phyloP scores from a whole-genome alignment of 2,888 invertebrate genomes.

The Tricholauxania praeusta region DNA sequence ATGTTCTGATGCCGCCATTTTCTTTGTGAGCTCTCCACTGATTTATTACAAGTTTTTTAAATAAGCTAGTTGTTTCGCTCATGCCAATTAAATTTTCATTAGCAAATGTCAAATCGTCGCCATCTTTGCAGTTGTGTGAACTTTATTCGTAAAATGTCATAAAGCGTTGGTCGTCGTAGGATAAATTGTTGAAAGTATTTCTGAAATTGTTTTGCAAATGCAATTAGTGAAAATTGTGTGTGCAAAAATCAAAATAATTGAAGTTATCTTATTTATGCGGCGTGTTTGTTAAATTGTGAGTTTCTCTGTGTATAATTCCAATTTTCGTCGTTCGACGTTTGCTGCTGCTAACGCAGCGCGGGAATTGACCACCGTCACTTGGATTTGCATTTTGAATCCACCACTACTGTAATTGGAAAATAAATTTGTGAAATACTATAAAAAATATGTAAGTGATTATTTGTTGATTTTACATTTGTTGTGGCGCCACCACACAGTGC shows the following conservation, averaged over 20 bases:
- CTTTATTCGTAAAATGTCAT: conserved; percentile 45
- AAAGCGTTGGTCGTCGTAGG: conserved; percentile 49
- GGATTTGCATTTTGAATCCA: background rate
- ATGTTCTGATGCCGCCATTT: conserved; percentile 21
- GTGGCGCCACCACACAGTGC: background rate
- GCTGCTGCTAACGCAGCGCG: conserved; percentile 51
- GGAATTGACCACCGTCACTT: conserved; percentile 47
- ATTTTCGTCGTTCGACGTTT: conserved; percentile 27
- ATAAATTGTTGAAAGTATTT: background rate
- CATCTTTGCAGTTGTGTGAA: conserved; percentile 9
- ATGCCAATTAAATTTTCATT: background rate
- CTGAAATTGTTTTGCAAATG: background rate
- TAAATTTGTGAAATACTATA: background rate
- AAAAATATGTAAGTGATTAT: background rate
- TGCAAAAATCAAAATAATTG: background rate
- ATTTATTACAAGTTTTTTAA: conserved; percentile 15
- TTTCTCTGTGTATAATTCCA: conserved; percentile 45
- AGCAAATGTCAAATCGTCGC: conserved; percentile 44
- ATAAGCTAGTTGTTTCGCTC: conserved; percentile 34
- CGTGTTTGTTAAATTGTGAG: conserved; percentile 18
- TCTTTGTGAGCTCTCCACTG: conserved; percentile 12
- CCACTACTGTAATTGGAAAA: conserved; percentile 6
- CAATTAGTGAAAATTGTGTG: background rate
- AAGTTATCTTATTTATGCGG: too few relatives aligned
- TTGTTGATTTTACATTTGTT: conserved; percentile 2